Percentiles rank a stretch among this genome's conserved stretches.
phyloP scores from a whole-genome alignment of 2,797 vertebrate genomes.

The Lutjanus argentimaculatus region DNA sequence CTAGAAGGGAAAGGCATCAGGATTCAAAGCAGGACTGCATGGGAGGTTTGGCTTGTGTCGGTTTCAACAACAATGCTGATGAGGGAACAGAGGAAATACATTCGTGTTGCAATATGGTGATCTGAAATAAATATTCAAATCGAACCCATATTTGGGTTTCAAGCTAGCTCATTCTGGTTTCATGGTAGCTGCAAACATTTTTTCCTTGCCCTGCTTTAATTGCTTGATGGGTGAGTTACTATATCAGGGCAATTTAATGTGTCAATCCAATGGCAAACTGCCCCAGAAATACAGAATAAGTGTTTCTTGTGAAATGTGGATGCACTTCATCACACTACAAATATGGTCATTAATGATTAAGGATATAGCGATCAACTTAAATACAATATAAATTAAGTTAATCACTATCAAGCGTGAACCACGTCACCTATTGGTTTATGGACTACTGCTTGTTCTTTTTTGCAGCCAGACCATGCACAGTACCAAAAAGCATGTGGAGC shows the following conservation, averaged over 20 bases:
- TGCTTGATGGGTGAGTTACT: constrained; percentile 5
- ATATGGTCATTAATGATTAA: neutral
- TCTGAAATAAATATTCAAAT: constrained; percentile 21
- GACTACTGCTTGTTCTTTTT: too few species aligned
- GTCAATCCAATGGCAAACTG: neutral
- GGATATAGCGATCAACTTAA: neutral
- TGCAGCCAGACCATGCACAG: too few species aligned
- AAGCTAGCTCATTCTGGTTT: constrained; percentile 1
- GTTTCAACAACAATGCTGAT: constrained; percentile 26
- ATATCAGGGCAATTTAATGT: constrained; percentile 5
- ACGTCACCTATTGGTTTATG: too few species aligned
- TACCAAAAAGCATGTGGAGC: too few species aligned
- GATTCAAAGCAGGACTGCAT: constrained; percentile 57
- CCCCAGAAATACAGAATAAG: neutral
- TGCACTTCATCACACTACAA: constrained; percentile 3
- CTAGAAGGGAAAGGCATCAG: constrained; percentile 41
- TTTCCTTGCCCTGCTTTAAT: neutral
- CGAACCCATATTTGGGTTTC: neutral
- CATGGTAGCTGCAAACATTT: constrained; percentile 12
- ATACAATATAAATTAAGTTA: neutral
- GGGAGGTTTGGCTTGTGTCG: constrained; percentile 45
- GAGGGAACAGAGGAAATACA: constrained; percentile 12
- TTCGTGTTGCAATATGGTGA: neutral
- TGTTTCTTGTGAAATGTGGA: constrained; percentile 4
- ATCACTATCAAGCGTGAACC: neutral